Conservation (phyloP, 2,888 invertebrate genomes). For the Colletes collaris region DNA sequence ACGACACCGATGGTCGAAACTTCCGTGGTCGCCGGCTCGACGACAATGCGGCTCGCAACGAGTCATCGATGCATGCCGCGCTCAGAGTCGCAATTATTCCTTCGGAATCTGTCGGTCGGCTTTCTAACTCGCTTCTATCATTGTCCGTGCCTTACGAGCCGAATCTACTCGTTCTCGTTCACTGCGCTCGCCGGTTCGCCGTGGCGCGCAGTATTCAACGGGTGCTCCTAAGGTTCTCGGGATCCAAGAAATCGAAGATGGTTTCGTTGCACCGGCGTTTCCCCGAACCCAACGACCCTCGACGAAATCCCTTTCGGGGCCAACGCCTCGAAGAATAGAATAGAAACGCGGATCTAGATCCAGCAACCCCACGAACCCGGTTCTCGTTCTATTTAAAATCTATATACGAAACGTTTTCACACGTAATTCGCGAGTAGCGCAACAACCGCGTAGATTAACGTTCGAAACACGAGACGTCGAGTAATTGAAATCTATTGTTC, state of each 20-base stretch:
- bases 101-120: conserved; percentile 15
- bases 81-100: conserved; percentile 36
- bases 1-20: conserved; percentile 55
- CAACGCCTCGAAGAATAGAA: too few species aligned
- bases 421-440: not conserved
- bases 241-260: too few species aligned
- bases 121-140: conserved; percentile 29
- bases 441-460: not conserved
- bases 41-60: conserved; percentile 60
- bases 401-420: not conserved
- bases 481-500: conserved; percentile 40
- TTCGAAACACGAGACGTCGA: not conserved
- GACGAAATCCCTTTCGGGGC: too few species aligned
- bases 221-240: too few species aligned
- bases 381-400: too few species aligned
- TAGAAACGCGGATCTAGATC: too few species aligned
- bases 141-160: not conserved
- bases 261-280: too few species aligned
- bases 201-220: too few species aligned
- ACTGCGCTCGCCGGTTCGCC: not conserved
- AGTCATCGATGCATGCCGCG: conserved; percentile 49
- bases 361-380: too few species aligned
- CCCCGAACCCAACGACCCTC: too few species aligned
- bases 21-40: conserved; percentile 46
- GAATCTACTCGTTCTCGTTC: not conserved